These are phyloP conservation scores for Alcedo quadribrachys DNA, from an alignment of 2,797 vertebrate species.

Conservation along the genomic window DNA sequence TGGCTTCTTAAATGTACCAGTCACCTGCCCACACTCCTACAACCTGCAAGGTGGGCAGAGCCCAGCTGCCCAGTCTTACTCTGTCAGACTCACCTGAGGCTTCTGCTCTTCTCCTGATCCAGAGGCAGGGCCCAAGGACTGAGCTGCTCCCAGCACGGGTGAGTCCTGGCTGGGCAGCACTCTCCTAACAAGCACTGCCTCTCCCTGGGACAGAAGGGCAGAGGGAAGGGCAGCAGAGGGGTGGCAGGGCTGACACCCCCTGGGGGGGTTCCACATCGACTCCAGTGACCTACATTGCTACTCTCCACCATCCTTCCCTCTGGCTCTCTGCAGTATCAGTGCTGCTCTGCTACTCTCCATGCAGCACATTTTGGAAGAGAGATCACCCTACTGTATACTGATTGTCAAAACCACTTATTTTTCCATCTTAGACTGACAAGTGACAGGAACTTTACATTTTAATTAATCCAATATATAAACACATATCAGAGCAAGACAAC, in stretches of 20 bases:
- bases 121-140: not conserved
- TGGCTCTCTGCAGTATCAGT: not conserved
- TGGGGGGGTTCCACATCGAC: conserved; percentile 29
- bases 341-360: not conserved
- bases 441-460: not conserved
- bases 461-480: not conserved
- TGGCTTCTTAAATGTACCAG: not conserved
- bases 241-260: conserved; percentile 22
- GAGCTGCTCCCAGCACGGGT: not conserved
- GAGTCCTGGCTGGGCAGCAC: not conserved
- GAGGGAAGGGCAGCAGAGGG: not conserved
- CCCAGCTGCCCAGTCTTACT: not conserved
- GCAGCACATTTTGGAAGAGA: not conserved
- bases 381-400: not conserved
- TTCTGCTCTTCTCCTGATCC: not conserved
- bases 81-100: not conserved
- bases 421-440: not conserved
- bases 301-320: not conserved
- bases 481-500: not conserved
- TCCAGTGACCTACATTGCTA: conserved; percentile 43
- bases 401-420: not conserved
- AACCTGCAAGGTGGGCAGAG: not conserved
- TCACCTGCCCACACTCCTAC: not conserved
- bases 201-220: conserved; percentile 4
- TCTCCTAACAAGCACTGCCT: not conserved